These are phyloP conservation scores for Chrysina gloriosa DNA, from an alignment of 2,888 invertebrate species.

Conservation along the genomic window DNA sequence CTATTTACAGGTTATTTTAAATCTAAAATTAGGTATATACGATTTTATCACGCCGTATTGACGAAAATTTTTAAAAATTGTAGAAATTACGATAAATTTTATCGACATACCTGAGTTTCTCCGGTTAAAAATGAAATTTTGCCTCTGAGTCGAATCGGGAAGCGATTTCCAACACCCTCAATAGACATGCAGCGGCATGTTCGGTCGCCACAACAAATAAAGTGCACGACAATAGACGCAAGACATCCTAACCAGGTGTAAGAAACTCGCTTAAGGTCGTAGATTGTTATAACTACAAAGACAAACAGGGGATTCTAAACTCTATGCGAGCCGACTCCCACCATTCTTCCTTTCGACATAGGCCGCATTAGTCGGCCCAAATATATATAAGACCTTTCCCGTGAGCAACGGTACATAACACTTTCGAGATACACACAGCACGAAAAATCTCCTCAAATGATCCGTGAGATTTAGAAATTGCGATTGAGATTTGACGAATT, in stretches of 20 bases:
- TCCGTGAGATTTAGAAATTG: no score
- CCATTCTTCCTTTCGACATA: slow-evolving; percentile 19
- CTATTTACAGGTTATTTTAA: slow-evolving; percentile 1
- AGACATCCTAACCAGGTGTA: slow-evolving; percentile 42
- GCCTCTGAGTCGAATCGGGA: not conserved
- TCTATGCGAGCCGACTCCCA: slow-evolving; percentile 32
- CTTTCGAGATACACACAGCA: no score
- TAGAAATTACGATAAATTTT: not conserved
- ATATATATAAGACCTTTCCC: no score
- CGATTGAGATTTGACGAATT: no score
- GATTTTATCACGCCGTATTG: no score
- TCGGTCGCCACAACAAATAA: slow-evolving; percentile 46
- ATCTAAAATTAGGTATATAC: not conserved
- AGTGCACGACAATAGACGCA: slow-evolving; percentile 44
- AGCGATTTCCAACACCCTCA: not conserved
- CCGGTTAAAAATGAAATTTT: slow-evolving; percentile 33
- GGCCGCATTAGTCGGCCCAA: no score
- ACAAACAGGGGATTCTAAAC: slow-evolving; percentile 38
- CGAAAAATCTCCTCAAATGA: no score
- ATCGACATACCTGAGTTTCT: slow-evolving; percentile 34
- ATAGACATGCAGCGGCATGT: slow-evolving; percentile 18
- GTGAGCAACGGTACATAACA: no score
- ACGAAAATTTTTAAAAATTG: no score
- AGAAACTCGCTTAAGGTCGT: slow-evolving; percentile 26
- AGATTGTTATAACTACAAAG: slow-evolving; percentile 33